A percentile compares a stretch with the other conserved stretches of the same genome.
Evolutionary conservation across 2,888 invertebrate genomes (phyloP).

Genomic region (Protonemura montana): DNA sequence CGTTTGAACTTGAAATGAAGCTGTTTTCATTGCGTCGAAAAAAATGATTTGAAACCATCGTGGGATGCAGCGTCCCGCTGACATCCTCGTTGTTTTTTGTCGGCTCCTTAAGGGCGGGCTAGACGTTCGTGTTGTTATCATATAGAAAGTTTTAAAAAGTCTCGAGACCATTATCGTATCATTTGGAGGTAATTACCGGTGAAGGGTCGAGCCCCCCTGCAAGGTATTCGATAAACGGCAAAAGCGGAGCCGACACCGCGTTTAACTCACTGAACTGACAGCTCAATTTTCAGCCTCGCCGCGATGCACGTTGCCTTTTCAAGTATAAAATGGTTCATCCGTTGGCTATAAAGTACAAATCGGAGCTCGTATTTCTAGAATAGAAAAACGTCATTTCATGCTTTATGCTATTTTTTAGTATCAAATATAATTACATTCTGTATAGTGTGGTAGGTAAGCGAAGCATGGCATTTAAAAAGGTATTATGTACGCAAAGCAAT

Average conservation of each 20-base stretch:
- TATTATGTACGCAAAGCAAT: slow-evolving; percentile 24
- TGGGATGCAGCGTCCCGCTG: neutral
- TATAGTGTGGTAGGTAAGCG: slow-evolving; percentile 9
- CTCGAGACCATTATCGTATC: slow-evolving; percentile 44
- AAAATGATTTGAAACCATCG: slow-evolving; percentile 30
- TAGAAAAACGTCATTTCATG: slow-evolving; percentile 20
- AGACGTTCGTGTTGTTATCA: neutral
- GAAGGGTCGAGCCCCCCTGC: slow-evolving; percentile 44
- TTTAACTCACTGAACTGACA: slow-evolving; percentile 36
- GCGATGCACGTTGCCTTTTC: neutral
- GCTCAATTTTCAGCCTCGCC: slow-evolving; percentile 23
- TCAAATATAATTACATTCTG: slow-evolving; percentile 24
- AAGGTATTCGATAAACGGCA: slow-evolving; percentile 34
- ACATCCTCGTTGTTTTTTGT: slow-evolving; percentile 21
- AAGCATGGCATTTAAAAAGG: slow-evolving; percentile 29
- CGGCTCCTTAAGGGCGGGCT: neutral
- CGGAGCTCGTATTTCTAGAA: slow-evolving; percentile 2
- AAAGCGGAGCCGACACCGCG: neutral
- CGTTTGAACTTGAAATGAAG: slow-evolving; percentile 29
- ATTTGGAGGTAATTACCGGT: slow-evolving; percentile 47
- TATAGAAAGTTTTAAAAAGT: slow-evolving; percentile 32
- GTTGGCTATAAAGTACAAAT: neutral
- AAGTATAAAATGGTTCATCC: neutral
- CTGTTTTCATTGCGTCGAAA: neutral
- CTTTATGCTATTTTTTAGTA: neutral